Evolutionary conservation across 2,797 vertebrate species (phyloP).

Genomic region (Lates japonicus): DNA sequence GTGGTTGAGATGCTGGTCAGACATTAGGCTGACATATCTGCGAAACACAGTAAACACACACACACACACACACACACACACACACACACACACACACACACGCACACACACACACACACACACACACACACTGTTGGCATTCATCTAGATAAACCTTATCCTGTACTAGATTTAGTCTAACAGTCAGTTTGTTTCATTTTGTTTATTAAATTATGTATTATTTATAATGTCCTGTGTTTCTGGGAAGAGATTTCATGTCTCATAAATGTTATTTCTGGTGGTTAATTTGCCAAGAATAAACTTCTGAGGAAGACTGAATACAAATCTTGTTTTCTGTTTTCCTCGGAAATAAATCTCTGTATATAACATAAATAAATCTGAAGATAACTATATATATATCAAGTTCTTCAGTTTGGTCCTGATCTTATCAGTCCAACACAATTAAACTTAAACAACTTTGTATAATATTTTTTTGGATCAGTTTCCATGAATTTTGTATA

Average conservation of each 20-base stretch:
- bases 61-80: slow-evolving; percentile 30
- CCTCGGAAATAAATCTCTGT: background rate
- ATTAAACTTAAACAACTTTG: too few species aligned
- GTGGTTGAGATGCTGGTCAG: slow-evolving; percentile 39
- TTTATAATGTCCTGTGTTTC: background rate
- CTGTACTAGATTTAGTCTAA: background rate
- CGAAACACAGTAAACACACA: slow-evolving; percentile 29
- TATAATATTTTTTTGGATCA: too few species aligned
- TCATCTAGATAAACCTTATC: background rate
- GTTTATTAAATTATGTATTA: background rate
- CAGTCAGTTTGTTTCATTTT: background rate
- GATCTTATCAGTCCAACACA: too few species aligned
- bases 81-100: background rate
- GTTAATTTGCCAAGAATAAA: background rate
- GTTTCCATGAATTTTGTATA: too few species aligned
- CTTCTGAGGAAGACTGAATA: background rate
- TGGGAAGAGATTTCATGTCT: background rate
- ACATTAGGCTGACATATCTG: slow-evolving; percentile 31
- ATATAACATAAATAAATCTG: background rate
- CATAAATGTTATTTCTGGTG: background rate
- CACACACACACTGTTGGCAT: background rate
- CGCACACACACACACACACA: slow-evolving; percentile 29
- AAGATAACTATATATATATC: background rate
- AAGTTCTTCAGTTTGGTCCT: too few species aligned
- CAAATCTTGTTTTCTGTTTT: background rate